phyloP scores from a whole-genome alignment of 2,888 invertebrate genomes.

The Serrognathus titanus region DNA sequence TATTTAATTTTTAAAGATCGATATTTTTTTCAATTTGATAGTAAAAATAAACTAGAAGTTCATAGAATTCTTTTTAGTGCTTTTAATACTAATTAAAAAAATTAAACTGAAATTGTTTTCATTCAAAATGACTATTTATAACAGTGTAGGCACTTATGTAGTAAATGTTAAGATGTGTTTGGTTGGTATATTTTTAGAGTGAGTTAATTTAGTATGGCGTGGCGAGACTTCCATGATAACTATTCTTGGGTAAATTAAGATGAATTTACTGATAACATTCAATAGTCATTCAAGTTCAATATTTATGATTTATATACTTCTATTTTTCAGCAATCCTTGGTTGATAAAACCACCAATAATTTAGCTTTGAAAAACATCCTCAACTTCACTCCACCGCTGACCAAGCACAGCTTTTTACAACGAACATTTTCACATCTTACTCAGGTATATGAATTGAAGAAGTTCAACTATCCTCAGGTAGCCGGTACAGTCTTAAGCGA shows the following conservation, averaged over 20 bases:
- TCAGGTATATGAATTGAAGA: constrained; percentile 63
- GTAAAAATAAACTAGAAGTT: no score
- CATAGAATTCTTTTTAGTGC: no score
- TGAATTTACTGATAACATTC: not conserved
- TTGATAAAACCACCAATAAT: constrained; percentile 53
- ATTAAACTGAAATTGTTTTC: not conserved
- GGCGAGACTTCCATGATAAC: constrained; percentile 29
- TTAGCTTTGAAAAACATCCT: constrained; percentile 59
- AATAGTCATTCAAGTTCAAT: not conserved
- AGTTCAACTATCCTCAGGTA: constrained; percentile 67
- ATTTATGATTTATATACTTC: not conserved
- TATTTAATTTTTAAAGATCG: no score
- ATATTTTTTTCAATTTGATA: no score
- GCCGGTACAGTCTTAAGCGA: constrained; percentile 62
- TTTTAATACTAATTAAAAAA: not conserved
- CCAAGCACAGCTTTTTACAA: constrained; percentile 58
- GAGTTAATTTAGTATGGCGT: constrained; percentile 26
- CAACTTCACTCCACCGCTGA: constrained; percentile 55
- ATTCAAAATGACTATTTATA: no score
- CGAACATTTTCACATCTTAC: constrained; percentile 62
- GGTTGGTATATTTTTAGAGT: no score
- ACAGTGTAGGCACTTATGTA: no score
- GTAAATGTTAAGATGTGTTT: no score
- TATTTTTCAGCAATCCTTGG: constrained; percentile 58
- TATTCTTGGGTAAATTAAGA: constrained; percentile 17